Evolutionary conservation across 1,140 invertebrate species (phyloP).

Genomic region (Maniola jurtina): DNA sequence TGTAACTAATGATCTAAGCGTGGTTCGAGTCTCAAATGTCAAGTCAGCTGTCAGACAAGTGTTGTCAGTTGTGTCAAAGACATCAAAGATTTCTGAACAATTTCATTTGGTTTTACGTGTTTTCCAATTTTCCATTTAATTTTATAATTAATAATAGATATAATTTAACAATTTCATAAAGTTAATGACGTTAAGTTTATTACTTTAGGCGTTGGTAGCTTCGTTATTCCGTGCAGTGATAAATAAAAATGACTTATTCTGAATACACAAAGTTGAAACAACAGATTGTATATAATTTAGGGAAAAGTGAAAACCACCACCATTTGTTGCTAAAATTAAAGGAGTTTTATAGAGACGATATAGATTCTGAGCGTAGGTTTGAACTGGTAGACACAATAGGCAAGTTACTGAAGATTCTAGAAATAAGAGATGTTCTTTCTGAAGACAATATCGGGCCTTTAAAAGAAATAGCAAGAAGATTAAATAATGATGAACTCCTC

Average conservation of each 20-base stretch:
- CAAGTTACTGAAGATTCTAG: constrained; percentile 56
- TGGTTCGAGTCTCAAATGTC: no score
- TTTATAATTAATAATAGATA: no score
- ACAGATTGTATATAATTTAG: constrained; percentile 44
- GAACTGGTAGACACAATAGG: constrained; percentile 55
- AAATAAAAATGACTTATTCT: constrained; percentile 48
- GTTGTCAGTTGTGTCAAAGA: no score
- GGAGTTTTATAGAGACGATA: constrained; percentile 53
- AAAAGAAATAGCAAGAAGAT: constrained; percentile 49
- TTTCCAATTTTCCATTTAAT: no score
- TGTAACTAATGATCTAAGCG: no score
- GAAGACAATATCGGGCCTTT: constrained; percentile 58
- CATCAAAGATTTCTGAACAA: no score
- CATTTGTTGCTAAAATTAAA: constrained; percentile 52
- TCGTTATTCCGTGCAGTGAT: not conserved
- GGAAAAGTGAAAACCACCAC: constrained; percentile 47
- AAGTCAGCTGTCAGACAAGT: no score
- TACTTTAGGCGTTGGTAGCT: not conserved
- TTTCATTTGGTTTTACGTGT: no score
- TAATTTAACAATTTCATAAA: no score
- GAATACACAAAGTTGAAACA: constrained; percentile 55
- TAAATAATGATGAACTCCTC: constrained; percentile 45
- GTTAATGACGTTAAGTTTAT: no score
- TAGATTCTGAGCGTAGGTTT: constrained; percentile 60
- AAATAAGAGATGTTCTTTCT: constrained; percentile 61